Evolutionary conservation across 2,113 vertebrate genomes (phyloP).

Genomic region (Conger conger): DNA sequence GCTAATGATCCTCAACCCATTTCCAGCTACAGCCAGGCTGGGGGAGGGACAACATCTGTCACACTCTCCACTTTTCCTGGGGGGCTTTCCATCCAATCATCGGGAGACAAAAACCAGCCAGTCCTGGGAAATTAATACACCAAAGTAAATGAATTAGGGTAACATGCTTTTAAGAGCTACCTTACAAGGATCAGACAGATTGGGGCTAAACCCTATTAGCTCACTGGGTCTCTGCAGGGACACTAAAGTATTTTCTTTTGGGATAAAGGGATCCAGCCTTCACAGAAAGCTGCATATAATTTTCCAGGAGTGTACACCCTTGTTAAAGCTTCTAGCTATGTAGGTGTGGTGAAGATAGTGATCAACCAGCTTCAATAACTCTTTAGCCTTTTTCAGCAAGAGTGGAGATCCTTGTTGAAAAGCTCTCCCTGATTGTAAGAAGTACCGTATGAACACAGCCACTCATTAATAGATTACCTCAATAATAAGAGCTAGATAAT

Average conservation of each 20-base stretch:
- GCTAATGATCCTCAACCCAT: neutral
- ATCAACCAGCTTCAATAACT: too few relatives aligned
- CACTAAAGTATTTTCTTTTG: neutral
- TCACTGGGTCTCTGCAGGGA: neutral
- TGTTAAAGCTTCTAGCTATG: too few relatives aligned
- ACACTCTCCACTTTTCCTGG: neutral
- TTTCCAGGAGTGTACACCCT: too few relatives aligned
- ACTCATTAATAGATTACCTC: too few relatives aligned
- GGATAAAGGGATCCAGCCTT: neutral
- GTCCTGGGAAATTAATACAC: neutral
- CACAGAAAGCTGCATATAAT: neutral
- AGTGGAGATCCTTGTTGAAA: too few relatives aligned
- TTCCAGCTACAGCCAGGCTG: constrained; percentile 1
- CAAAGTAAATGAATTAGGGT: too few relatives aligned
- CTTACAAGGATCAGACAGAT: neutral
- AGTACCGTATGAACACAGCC: too few relatives aligned
- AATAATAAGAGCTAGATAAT: too few relatives aligned
- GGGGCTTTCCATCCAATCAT: neutral
- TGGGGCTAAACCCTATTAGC: neutral
- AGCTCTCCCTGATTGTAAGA: too few relatives aligned
- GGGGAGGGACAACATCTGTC: neutral
- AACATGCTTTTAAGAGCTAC: too few relatives aligned
- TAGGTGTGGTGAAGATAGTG: too few relatives aligned
- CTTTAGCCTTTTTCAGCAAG: too few relatives aligned
- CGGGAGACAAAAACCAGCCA: neutral